Base-by-base conservation (phyloP, 1,140 invertebrate species). In the Brachystomella parvula region DNA sequence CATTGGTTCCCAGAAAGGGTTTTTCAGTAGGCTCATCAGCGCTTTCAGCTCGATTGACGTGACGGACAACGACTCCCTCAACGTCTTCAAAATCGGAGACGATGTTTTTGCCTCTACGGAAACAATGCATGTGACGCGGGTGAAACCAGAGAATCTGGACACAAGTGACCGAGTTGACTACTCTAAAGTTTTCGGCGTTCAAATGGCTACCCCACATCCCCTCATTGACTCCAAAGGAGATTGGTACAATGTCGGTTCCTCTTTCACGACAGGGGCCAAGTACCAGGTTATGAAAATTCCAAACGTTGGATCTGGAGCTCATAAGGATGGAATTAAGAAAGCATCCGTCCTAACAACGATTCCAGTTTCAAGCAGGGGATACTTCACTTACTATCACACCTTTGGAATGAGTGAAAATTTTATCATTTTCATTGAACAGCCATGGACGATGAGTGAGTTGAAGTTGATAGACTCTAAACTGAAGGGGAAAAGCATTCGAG, bases 151-250 rank as follows among this genome's bases (percentile, higher is more conserved):
- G 28, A 76, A 75, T 47, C 71, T 83, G 31, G 72, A 76, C n/a
- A 78, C 77, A 21, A 67, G 68, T 19, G 76, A 79, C 56, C 81
- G 78, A 75, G 80, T 82, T 21, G 74, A 79, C 64, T 63, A 77
- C 32, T 70, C 61, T 28, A 75, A 79, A 47, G 60, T 74, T 31
- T 74, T 79, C 32, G 76, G 76, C 26, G 72, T 79, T 2, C 76
- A 78, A 67, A 72, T 77, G 56, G 74, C 74, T 6, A 79, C 77
- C 44, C 76, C 78, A 17, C 79, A 80, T 71, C 77, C 78, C 3
- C 21, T 68, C 24, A 32, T 47, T 28, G 67, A 67, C 31, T 29
- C 59, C 67, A 74, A 56, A 77, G 80, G 79, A 2, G 75, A 75
- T 32, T 74, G 77, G 56, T 80, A 78, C 69, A 79, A 79, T 57